These are phyloP conservation scores for Zaprionus taronus DNA, from an alignment of 1,140 invertebrate genomes.

Conservation along the genomic window DNA sequence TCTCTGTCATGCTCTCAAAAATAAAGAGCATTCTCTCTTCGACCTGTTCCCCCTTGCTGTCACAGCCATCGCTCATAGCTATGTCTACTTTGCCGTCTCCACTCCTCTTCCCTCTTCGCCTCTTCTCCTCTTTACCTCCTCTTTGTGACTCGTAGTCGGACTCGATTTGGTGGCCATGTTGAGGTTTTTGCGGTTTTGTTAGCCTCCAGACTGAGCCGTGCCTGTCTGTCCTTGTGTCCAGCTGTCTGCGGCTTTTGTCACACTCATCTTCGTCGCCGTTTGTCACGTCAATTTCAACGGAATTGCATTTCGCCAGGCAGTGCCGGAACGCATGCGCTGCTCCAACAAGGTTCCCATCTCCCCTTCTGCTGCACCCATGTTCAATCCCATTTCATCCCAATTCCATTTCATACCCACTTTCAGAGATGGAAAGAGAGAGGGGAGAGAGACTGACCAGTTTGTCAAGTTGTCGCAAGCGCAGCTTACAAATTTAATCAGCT, in stretches of 20 bases:
- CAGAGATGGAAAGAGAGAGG: not conserved
- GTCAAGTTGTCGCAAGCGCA: constrained; percentile 65
- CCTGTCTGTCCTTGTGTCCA: constrained; percentile 2
- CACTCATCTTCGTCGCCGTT: constrained; percentile 76
- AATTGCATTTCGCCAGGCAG: constrained; percentile 69
- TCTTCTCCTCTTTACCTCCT: not conserved
- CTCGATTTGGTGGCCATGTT: constrained; percentile 34
- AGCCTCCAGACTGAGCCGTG: constrained; percentile 5
- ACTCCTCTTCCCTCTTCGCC: not conserved
- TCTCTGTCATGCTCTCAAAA: not conserved
- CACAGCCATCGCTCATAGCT: constrained; percentile 19
- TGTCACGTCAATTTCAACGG: constrained; percentile 76
- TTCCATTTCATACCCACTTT: not conserved
- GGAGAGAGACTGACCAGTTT: constrained; percentile 59
- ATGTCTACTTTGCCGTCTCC: constrained; percentile 13
- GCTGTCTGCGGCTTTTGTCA: constrained; percentile 73
- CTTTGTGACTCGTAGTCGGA: not conserved
- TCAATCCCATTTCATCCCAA: constrained; percentile 8
- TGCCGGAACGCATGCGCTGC: constrained; percentile 66
- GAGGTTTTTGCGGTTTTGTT: constrained; percentile 61
- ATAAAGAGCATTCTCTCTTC: not conserved
- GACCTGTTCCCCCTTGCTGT: not conserved
- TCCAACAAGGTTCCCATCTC: not conserved
- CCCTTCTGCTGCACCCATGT: constrained; percentile 19
- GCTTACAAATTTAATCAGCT: constrained; percentile 81